Evolutionary conservation across 2,888 invertebrate species (phyloP).

Genomic region (Dryadula phaetusa): DNA sequence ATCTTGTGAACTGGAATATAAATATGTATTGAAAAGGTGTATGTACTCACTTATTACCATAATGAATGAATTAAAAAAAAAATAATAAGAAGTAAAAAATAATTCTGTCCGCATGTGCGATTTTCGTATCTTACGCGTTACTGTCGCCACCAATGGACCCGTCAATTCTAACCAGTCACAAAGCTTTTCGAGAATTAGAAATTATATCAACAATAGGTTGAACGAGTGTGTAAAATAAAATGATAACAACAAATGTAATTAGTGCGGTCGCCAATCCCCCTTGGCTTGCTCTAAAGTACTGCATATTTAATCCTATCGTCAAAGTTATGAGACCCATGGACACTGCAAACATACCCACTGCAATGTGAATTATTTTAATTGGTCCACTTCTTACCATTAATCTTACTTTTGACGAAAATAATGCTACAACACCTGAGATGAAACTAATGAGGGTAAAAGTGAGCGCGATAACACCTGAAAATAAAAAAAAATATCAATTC

Average conservation of each 20-base stretch:
- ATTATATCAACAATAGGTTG: conserved; percentile 72
- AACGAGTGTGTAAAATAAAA: conserved; percentile 63
- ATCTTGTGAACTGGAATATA: background rate
- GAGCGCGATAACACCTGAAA: conserved; percentile 78
- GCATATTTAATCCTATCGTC: conserved; percentile 73
- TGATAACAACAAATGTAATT: conserved; percentile 65
- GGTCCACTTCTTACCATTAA: conserved; percentile 75
- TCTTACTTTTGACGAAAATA: conserved; percentile 80
- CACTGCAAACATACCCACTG: conserved; percentile 79
- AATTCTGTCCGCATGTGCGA: background rate
- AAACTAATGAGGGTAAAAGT: conserved; percentile 74
- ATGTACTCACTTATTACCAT: no score
- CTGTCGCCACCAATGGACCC: conserved; percentile 66
- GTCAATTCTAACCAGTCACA: conserved; percentile 65
- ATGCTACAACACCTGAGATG: conserved; percentile 75
- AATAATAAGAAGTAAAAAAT: background rate
- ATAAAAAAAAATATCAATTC: background rate
- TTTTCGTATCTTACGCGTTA: conserved; percentile 53
- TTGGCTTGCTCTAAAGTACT: conserved; percentile 60
- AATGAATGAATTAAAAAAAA: no score
- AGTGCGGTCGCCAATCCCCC: conserved; percentile 66
- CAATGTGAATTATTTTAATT: conserved; percentile 78
- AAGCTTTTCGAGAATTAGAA: conserved; percentile 60
- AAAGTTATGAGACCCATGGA: conserved; percentile 80
- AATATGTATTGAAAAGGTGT: no score